Conservation (phyloP, 2,797 vertebrate genomes). For the Capromys pilorides region DNA sequence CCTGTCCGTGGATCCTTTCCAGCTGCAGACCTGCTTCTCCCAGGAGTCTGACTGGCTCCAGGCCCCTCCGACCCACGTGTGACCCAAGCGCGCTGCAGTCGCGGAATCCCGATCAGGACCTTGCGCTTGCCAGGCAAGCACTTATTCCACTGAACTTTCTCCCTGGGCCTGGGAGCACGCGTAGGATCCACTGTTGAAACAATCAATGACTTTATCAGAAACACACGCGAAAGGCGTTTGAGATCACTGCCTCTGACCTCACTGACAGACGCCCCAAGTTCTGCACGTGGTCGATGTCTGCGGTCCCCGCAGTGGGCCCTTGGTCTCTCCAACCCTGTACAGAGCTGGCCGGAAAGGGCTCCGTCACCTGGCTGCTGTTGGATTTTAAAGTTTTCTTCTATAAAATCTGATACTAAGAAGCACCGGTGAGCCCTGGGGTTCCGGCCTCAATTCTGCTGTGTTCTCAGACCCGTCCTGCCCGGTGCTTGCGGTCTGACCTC, state of each 20-base stretch:
- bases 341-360: not conserved
- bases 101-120: too few species aligned
- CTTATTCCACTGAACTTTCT: too few species aligned
- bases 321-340: too few species aligned
- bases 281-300: not conserved
- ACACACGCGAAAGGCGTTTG: not conserved
- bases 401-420: not conserved
- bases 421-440: not conserved
- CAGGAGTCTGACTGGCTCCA: not conserved
- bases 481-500: rapidly evolving
- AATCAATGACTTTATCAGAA: not conserved
- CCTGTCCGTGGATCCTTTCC: not conserved
- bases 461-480: too few species aligned
- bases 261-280: not conserved
- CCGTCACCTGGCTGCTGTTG: not conserved
- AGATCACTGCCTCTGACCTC: too few species aligned
- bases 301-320: not conserved
- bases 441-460: not conserved
- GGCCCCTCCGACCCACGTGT: not conserved
- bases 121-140: too few species aligned
- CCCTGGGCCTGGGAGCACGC: not conserved
- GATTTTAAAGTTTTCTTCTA: not conserved
- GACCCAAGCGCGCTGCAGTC: too few species aligned
- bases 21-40: not conserved
- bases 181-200: not conserved